Conservation (phyloP, 1,140 invertebrate genomes). For the Drosophila parabipectinata region DNA sequence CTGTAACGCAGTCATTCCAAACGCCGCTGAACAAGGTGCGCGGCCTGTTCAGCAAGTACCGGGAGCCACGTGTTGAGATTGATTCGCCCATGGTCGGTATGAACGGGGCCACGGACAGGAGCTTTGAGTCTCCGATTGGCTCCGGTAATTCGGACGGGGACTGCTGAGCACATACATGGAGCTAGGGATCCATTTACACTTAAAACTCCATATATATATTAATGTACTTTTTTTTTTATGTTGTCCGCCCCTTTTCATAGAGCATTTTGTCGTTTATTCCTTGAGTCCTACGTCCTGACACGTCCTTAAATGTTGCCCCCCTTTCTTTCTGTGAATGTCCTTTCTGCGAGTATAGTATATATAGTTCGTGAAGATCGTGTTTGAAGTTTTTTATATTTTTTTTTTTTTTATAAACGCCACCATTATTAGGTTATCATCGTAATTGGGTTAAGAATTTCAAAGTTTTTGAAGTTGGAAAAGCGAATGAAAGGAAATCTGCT, state of each 20-base stretch:
- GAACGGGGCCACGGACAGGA: too few species aligned
- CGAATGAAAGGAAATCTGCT: not conserved
- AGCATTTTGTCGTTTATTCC: not conserved
- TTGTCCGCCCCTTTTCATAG: not conserved
- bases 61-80: conserved; percentile 16
- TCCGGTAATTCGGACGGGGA: not conserved
- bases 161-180: not conserved
- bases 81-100: conserved; percentile 2
- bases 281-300: not conserved
- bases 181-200: not conserved
- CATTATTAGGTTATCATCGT: too few species aligned
- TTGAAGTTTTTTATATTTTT: too few species aligned
- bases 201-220: not conserved
- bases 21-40: conserved; percentile 55
- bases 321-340: too few species aligned
- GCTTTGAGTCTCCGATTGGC: not conserved
- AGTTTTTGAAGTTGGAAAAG: not conserved
- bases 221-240: conserved; percentile 6
- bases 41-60: conserved; percentile 54
- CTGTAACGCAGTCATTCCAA: conserved; percentile 49
- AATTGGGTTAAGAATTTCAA: too few species aligned
- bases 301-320: not conserved
- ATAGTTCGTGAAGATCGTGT: too few species aligned
- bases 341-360: too few species aligned
- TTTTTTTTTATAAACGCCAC: too few species aligned